A percentile compares a stretch with the other conserved stretches of the same genome.
Conservation (phyloP, 1,140 invertebrate genomes). For the Sipha flava region DNA sequence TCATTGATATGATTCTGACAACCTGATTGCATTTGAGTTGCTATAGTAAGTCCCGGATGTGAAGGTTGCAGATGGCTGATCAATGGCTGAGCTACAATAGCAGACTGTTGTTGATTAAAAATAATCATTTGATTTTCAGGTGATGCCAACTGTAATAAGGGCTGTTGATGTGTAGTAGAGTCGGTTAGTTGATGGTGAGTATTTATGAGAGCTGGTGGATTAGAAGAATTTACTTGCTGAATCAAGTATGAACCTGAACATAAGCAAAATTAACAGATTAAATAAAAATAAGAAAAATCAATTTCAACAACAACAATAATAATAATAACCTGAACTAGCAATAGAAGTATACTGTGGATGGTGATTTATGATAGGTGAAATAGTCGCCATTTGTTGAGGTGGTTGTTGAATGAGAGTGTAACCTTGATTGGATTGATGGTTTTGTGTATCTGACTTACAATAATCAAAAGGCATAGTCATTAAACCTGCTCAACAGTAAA, state of each 20-base stretch:
- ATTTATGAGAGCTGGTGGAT: conserved; percentile 1
- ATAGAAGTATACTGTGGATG: conserved; percentile 21
- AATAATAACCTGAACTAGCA: conserved; percentile 13
- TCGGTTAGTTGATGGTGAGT: neutral
- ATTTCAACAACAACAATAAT: neutral
- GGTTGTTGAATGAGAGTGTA: conserved; percentile 15
- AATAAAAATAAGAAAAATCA: neutral
- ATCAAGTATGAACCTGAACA: neutral
- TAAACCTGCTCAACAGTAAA: neutral
- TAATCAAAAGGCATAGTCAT: conserved; percentile 25
- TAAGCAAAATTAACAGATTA: neutral
- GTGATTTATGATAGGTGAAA: conserved; percentile 12
- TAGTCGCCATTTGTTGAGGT: conserved; percentile 4
- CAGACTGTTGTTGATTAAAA: conserved; percentile 24
- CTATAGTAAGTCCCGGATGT: neutral
- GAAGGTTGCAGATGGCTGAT: neutral
- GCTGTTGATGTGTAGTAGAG: neutral
- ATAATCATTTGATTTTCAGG: conserved; percentile 25
- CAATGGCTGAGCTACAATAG: conserved; percentile 2
- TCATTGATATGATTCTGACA: conserved; percentile 17
- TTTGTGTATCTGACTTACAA: neutral
- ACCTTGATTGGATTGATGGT: conserved; percentile 7
- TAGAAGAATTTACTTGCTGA: conserved; percentile 17
- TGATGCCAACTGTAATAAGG: neutral
- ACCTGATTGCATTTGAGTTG: neutral